Evolutionary conservation across 2,113 vertebrate genomes (phyloP), one percentile per base, ranked within the genome.

Genomic region (Lepisosteus oculatus): DNA sequence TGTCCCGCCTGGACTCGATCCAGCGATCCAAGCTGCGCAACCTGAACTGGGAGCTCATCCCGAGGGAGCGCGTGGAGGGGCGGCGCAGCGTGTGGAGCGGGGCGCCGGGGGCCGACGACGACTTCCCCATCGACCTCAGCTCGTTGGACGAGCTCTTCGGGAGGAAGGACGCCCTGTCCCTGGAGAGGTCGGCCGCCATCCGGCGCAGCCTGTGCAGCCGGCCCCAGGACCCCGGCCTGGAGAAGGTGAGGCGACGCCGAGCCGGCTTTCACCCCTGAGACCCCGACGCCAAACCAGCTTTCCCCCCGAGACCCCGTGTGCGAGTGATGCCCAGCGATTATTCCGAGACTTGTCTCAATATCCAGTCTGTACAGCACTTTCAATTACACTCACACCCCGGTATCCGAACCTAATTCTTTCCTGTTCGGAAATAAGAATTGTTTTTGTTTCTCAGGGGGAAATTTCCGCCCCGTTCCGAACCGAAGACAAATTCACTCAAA

Each of bases 41-140:
- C 76, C 84, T 93, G 6, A 93, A 93, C 81, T 93, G 92, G 92
- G 91, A 93, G 65, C 84, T 87, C 0, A 92, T 93, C 68, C 92
- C 92, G 15, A 90, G 88, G 76, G 90, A 93, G 79, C 90, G 89
- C 9, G 88, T 93, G 47, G 90, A 92, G 76, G 91, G 91, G 0
- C 84, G 88, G 29, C 85, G 85, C 51, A 93, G 85, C 0, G 87
- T 93, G 63, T 93, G 92, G 92, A 93, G 79, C 0, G 82, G 83
- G 4, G 83, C 82, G 0, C 68, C 74, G 1, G 69, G 29, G 29
- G 29, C 72, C 0, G 88, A 81, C 0, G 87, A 90, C 0, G 88
- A 92, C 74, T 87, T 93, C 68, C 75, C 84, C 5, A 89, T 93
- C 5, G 92, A 93, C 79, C 85, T 92, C 6, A 80, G 75, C 68